Evolutionary conservation across 2,797 vertebrate genomes (phyloP), one percentile per base, ranked within the genome.

Genomic region (Arctocebus calabarensis): DNA sequence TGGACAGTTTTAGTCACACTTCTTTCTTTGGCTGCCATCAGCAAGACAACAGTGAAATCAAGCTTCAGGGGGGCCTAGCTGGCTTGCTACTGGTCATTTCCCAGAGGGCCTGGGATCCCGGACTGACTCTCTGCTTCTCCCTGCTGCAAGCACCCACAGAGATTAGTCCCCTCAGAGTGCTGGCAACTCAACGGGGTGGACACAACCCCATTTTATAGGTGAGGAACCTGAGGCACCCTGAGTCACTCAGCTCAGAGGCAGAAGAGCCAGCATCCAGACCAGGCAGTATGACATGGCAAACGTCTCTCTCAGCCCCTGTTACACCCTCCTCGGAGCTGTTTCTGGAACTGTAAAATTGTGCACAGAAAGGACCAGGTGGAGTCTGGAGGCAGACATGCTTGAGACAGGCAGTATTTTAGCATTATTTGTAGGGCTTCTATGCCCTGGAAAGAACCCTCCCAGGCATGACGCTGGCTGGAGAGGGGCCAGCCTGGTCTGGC

Each of bases 1-100:
- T 91, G 94, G 92, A 85, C 93, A 93, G 78, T 88, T 91, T 95
- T 94, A 93, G 94, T 94, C 90, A 83, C 88, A 93, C 52, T 66
- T 27, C 27, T 93, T 96, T 85, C 75, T 66, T 96, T 75, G 45
- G 88, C 92, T 93, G 66, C 85, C 82, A 88, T 92, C 87, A 93
- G 29, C 23, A 32, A 77, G 78, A 91, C 90, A 93, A 37, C 0
- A 25, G 84, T 92, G 66, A 96, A 92, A 84, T 94, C 43, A 13
- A 70, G 84, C 89, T 84, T 37, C 45, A 13, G 52, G 20, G 45
- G 20, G 9, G 62, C 27, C 55, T 57, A 43, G 73, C 12, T 2
- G 11, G 84, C 57, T 8, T 61, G 82, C 66, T 85, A 57, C 73
- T 84, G 84, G 59, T 88, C 70, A 86, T 32, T 93, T 92, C 43